Evolutionary conservation across 2,888 invertebrate species (phyloP), one percentile per base, ranked within the genome.

Genomic region (Theodoxus fluviatilis): DNA sequence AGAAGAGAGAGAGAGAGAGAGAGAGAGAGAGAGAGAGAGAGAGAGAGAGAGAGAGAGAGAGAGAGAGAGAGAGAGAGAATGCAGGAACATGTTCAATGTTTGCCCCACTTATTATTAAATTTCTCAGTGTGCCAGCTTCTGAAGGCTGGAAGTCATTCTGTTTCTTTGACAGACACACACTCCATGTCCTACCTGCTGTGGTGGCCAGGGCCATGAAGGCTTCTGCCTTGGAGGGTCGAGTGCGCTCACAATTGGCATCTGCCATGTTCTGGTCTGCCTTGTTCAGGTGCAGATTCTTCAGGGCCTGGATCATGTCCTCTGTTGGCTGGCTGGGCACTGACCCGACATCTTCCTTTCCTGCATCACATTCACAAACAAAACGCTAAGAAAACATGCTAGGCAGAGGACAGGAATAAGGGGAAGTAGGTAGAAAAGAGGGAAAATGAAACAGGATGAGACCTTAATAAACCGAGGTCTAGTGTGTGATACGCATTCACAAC

Each of bases 191-290:
- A 74, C 74, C 74, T 69, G 71, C 52, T 9, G 67, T 59, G 9
- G 74, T 74, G 57, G 74, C 68, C 70, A 71, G 43, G 28, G 73
- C 74, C 1, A 74, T 28, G 40, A 73, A 71, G 22, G 70, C 43
- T 49, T 74, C 74, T 15, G 68, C 66, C 18, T 40, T 61, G 7
- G 64, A 43, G 3, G 71, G 61, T 33, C 38, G 40, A 28, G 15
- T 69, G 3, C 37, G 52, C n/a, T 67, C 70, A 12, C 1, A 9
- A 2, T 40, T 55, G 52, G 69, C 68, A 63, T 49, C 43, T 31
- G 4, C 55, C 52, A 2, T 7, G 3, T 28, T 7, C 7, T 35
- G 7, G 37, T 33, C 18, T 31, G 37, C 33, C 4, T 9, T 40
- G 7, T 65, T 7, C 38, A 65, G 2, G 9, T 37, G 37, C 1